phyloP scores from a whole-genome alignment of 2,888 invertebrate genomes.

The Amiota mariae region DNA sequence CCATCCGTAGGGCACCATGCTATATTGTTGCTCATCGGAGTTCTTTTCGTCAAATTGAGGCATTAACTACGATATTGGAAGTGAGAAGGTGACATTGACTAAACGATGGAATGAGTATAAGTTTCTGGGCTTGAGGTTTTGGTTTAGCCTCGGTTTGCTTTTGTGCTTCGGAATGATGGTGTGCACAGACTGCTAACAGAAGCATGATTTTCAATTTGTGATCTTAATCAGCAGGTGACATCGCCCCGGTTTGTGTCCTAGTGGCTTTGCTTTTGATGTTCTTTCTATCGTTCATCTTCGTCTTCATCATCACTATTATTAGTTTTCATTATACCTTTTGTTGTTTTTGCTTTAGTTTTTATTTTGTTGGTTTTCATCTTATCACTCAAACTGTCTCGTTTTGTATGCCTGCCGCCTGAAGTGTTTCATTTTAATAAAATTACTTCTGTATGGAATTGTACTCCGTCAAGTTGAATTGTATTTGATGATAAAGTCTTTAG shows the following conservation, averaged over 20 bases:
- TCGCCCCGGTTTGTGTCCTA: slow-evolving; percentile 33
- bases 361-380: background rate
- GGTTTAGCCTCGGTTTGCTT: too few relatives aligned
- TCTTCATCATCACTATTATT: slow-evolving; percentile 41
- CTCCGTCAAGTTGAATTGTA: too few relatives aligned
- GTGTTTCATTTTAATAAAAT: slow-evolving; percentile 68
- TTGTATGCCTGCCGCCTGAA: slow-evolving; percentile 46
- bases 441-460: slow-evolving; percentile 47
- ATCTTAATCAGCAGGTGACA: slow-evolving; percentile 71
- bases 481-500: too few relatives aligned
- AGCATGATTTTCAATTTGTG: slow-evolving; percentile 68
- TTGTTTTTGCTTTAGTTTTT: background rate
- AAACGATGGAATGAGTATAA: too few relatives aligned
- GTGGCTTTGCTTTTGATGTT: slow-evolving; percentile 16
- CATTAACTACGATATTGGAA: too few relatives aligned
- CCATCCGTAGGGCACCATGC: background rate
- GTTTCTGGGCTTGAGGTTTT: too few relatives aligned
- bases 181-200: slow-evolving; percentile 44
- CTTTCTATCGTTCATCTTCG: slow-evolving; percentile 29
- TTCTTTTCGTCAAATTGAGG: too few relatives aligned
- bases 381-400: background rate
- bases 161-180: slow-evolving; percentile 34
- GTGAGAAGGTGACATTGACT: too few relatives aligned
- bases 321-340: slow-evolving; percentile 41
- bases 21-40: too few relatives aligned